Percentiles rank a stretch among this genome's conserved stretches.
Evolutionary conservation across 2,797 vertebrate species (phyloP).

Genomic region (Emys orbicularis): DNA sequence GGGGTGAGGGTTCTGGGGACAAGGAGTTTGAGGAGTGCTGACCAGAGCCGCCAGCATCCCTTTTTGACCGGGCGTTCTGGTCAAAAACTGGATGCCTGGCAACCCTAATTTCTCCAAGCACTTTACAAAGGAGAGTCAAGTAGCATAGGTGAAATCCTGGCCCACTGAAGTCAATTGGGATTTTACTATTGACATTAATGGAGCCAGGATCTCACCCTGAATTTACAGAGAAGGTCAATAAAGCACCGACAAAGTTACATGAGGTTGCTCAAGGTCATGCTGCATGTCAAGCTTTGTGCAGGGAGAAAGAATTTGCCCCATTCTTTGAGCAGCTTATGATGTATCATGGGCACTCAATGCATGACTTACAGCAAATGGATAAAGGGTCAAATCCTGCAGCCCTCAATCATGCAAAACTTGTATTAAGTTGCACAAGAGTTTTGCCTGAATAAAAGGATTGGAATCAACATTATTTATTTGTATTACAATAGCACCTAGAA

Average conservation of each 20-base stretch:
- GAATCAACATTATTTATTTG: not conserved
- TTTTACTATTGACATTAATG: not conserved
- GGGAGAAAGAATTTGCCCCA: accelerated
- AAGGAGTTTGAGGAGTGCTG: too few species aligned
- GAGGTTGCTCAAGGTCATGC: not conserved
- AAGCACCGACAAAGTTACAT: not conserved
- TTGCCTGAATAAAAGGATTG: not conserved
- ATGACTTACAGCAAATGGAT: accelerated
- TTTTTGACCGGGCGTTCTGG: too few species aligned
- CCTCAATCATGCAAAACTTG: not conserved
- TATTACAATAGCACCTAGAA: not conserved
- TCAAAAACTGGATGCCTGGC: too few species aligned
- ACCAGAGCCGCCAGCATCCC: too few species aligned
- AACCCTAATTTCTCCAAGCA: accelerated
- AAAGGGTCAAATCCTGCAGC: not conserved
- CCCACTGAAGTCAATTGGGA: not conserved
- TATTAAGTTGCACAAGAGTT: not conserved
- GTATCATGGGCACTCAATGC: not conserved
- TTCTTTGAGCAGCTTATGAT: not conserved
- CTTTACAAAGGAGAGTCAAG: not conserved
- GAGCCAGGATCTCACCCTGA: not conserved
- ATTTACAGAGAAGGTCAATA: not conserved
- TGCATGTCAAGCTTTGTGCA: not conserved
- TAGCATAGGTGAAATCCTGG: not conserved
- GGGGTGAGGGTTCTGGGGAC: too few species aligned